phyloP scores from a whole-genome alignment of 2,797 vertebrate genomes.

The Tokudaia tokunoshimensis region DNA sequence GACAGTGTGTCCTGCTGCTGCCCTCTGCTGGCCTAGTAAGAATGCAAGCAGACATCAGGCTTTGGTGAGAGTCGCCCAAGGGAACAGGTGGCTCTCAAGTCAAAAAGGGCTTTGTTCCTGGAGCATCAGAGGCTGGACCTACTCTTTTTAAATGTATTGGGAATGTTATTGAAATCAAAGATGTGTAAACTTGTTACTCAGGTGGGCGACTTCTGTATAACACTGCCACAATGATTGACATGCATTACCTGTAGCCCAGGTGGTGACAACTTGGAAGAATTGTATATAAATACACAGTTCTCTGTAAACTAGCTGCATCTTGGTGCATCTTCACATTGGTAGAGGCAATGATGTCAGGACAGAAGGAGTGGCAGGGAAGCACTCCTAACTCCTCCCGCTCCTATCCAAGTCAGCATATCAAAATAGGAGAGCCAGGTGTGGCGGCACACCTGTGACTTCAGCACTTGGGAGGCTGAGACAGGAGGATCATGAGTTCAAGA shows the following conservation, averaged over 20 bases:
- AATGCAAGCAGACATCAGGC: neutral
- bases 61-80: neutral
- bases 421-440: neutral
- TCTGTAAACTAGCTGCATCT: neutral
- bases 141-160: neutral
- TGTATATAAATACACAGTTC: neutral
- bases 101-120: neutral
- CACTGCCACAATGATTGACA: fast-evolving
- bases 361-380: too few relatives aligned
- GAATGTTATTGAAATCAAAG: neutral
- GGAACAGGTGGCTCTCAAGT: neutral
- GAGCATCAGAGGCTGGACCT: neutral
- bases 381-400: neutral
- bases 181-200: neutral
- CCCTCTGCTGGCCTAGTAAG: neutral
- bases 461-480: neutral
- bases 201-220: too few relatives aligned
- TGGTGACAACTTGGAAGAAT: neutral
- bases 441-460: neutral
- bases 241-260: neutral
- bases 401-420: too few relatives aligned
- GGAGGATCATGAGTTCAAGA: neutral
- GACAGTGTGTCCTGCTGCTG: neutral
- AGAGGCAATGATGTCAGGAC: neutral
- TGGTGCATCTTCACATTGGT: neutral